Evolutionary conservation across 2,888 invertebrate genomes (phyloP), one percentile per base, ranked within the genome.

Genomic region (Punctoribates punctum): DNA sequence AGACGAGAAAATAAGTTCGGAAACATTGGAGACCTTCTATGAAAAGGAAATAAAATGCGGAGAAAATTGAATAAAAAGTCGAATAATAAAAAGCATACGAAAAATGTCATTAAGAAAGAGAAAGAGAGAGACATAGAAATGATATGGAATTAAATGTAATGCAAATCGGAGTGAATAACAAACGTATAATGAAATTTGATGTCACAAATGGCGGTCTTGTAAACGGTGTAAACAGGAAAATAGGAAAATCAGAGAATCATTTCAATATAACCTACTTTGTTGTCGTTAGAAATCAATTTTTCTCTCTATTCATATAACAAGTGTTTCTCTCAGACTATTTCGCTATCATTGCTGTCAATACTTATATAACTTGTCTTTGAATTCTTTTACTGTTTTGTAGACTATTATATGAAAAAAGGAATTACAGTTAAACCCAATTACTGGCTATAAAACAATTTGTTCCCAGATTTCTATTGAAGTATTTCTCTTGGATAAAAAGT

Each of bases 251-350:
- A 17, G 9, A 27, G 23, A 34, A 34, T 67, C 60, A 62, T 62
- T 34, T 27, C 29, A 29, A 2, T 42, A 46, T 70, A 70, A 70
- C 46, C 70, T 70, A 70, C 23, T 70, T 70, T 67, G 38, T 46
- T 34, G 20, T 17, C 4, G 3, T 17, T 62, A 8, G 62, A 38
- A 70, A 70, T 70, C 70, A 70, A 70, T 70, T 42, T 70, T 70
- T 20, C 29, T 42, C 13, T n/a, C 46, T 6, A 34, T 38, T 67
- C 29, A 27, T 34, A 65, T 23, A 70, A 42, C 42, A 38, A 42
- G 20, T 70, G 34, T 38, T 38, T 60, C 23, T 60, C 60, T 60
- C 60, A 20, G 20, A 20, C 60, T 60, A 17, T 60, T 23, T 60
- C 60, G 17, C 60, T 42, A 42, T 42, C 42, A 42, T 42, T 42